Conservation (phyloP, 2,797 vertebrate species). For the Oreonectes daqikongensis region DNA sequence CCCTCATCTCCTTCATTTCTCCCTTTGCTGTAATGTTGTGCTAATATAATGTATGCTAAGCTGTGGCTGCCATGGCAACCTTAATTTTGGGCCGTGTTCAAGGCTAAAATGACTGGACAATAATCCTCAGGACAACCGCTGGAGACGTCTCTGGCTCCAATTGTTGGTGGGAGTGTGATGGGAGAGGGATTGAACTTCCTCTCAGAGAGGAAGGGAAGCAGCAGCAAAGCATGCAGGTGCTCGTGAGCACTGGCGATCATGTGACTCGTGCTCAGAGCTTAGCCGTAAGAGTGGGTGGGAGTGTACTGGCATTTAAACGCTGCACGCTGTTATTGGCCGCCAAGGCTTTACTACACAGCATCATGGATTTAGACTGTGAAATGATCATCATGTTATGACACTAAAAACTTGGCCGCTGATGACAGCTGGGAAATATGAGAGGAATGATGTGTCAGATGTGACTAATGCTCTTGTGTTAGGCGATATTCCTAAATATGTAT, state of each 20-base stretch:
- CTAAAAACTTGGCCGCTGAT: not conserved
- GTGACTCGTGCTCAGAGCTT: conserved; percentile 47
- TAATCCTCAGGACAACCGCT: conserved; percentile 59
- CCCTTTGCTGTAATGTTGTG: conserved; percentile 64
- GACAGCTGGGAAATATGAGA: not conserved
- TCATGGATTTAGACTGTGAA: conserved; percentile 18
- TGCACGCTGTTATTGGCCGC: conserved; percentile 35
- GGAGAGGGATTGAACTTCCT: conserved; percentile 41
- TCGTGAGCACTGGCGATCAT: conserved; percentile 48
- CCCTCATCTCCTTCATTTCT: conserved; percentile 45
- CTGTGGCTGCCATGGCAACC: conserved; percentile 81
- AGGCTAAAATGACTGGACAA: conserved; percentile 58
- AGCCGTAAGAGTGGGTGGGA: conserved; percentile 48
- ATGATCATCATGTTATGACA: conserved; percentile 1
- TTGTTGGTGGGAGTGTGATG: conserved; percentile 28
- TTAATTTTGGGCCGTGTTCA: conserved; percentile 71
- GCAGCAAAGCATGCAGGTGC: conserved; percentile 31
- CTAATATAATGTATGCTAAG: conserved; percentile 80
- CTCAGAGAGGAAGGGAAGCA: conserved; percentile 19
- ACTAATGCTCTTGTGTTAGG: conserved; percentile 10
- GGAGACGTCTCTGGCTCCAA: conserved; percentile 1
- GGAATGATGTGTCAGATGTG: conserved; percentile 12
- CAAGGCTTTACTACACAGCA: conserved; percentile 40
- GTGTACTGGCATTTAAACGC: conserved; percentile 42
- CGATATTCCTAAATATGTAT: conserved; percentile 5